phyloP scores from a whole-genome alignment of 2,888 invertebrate genomes.

The Diaprepes abbreviatus region DNA sequence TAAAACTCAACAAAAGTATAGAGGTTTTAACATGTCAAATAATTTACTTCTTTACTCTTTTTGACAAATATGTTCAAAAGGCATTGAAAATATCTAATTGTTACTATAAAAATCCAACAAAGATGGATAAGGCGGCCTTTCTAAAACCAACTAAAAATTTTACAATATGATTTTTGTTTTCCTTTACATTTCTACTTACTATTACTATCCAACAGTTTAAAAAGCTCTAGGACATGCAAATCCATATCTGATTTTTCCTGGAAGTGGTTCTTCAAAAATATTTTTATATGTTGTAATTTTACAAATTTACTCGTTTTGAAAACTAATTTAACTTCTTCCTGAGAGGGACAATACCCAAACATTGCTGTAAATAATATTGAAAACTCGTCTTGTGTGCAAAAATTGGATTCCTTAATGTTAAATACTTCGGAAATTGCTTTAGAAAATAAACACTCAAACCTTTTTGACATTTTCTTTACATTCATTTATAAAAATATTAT shows the following conservation, averaged over 20 bases:
- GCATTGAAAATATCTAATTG: too few relatives aligned
- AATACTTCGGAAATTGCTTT: conserved; percentile 14
- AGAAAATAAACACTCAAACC: conserved; percentile 4
- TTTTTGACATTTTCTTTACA: conserved; percentile 14
- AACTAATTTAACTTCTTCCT: background rate
- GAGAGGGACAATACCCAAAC: background rate
- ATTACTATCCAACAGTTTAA: conserved; percentile 10
- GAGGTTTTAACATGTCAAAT: too few relatives aligned
- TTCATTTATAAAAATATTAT: too few relatives aligned
- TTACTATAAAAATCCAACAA: too few relatives aligned
- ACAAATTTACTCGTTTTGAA: background rate
- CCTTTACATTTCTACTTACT: conserved; percentile 18
- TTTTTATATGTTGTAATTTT: background rate
- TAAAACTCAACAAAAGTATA: too few relatives aligned
- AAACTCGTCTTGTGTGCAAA: conserved; percentile 1
- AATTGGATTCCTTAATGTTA: background rate
- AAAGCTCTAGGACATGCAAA: conserved; percentile 15
- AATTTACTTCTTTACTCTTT: too few relatives aligned
- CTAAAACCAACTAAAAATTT: too few relatives aligned
- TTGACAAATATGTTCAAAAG: too few relatives aligned
- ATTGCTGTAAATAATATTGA: conserved; percentile 6
- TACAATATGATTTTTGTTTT: too few relatives aligned
- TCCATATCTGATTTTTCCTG: conserved; percentile 2
- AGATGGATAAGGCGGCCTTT: too few relatives aligned
- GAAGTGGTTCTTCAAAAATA: background rate